Evolutionary conservation across 2,797 vertebrate genomes (phyloP).

Genomic region (Enteromius fasciolatus): DNA sequence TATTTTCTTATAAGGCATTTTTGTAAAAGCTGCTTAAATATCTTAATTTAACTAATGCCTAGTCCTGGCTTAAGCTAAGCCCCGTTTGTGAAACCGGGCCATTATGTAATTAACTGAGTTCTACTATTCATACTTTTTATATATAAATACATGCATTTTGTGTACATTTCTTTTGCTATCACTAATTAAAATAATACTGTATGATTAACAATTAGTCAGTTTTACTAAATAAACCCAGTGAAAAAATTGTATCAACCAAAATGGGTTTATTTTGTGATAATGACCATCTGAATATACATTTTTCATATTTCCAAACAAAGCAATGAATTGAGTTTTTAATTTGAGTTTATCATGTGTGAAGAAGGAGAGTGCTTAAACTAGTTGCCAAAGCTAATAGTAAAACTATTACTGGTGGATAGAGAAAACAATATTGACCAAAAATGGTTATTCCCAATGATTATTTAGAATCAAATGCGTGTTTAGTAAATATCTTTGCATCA

Average conservation of each 20-base stretch:
- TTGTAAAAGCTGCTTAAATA: no score
- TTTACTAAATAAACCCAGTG: not conserved
- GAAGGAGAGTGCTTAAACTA: not conserved
- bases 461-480: not conserved
- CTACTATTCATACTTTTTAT: not conserved
- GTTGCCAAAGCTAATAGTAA: not conserved
- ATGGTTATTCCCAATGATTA: not conserved
- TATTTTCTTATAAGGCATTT: no score
- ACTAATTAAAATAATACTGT: not conserved
- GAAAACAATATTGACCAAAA: not conserved
- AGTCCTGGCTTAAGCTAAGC: no score
- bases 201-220: not conserved
- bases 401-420: not conserved
- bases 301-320: not conserved
- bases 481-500: not conserved
- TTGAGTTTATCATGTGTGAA: not conserved
- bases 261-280: not conserved
- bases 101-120: not conserved
- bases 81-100: no score
- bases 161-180: not conserved
- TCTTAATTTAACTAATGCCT: no score
- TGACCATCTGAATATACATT: not conserved
- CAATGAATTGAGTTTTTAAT: not conserved
- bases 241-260: not conserved
- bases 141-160: not conserved